These are phyloP conservation scores for Ailurus styani DNA, from an alignment of 2,113 vertebrate species.

Conservation along the genomic window DNA sequence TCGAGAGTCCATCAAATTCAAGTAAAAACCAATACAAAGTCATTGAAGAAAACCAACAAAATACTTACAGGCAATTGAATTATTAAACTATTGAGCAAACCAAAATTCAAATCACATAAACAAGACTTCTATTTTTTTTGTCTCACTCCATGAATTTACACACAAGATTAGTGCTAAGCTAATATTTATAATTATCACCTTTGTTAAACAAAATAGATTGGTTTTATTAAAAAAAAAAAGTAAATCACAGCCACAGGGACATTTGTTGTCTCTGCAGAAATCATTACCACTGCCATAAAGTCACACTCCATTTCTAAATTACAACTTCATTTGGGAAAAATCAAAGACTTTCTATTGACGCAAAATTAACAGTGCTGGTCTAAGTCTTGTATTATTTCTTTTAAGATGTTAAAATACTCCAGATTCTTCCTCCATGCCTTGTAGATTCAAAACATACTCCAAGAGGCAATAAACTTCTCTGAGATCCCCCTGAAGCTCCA, in stretches of 20 bases:
- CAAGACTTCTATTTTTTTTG: background rate
- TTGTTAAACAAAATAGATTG: slow-evolving; percentile 13
- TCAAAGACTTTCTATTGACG: background rate
- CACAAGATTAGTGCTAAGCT: background rate
- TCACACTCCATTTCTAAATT: background rate
- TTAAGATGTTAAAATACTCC: background rate
- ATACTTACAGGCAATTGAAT: background rate
- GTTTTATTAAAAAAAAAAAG: background rate
- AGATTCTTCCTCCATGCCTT: background rate
- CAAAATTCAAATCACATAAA: background rate
- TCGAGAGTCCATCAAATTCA: background rate
- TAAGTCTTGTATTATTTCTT: background rate
- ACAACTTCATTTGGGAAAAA: background rate
- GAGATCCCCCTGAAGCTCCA: background rate
- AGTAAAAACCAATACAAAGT: background rate
- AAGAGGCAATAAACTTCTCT: background rate
- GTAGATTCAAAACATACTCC: background rate
- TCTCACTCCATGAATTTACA: background rate
- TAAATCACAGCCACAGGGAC: background rate
- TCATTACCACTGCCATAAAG: background rate
- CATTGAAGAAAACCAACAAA: background rate
- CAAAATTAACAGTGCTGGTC: background rate
- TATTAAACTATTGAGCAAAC: background rate
- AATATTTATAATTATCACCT: background rate
- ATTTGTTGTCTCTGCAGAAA: background rate